A percentile compares a stretch with the other conserved stretches of the same genome.
Evolutionary conservation across 2,797 vertebrate species (phyloP).

Genomic region (Poecilia picta): DNA sequence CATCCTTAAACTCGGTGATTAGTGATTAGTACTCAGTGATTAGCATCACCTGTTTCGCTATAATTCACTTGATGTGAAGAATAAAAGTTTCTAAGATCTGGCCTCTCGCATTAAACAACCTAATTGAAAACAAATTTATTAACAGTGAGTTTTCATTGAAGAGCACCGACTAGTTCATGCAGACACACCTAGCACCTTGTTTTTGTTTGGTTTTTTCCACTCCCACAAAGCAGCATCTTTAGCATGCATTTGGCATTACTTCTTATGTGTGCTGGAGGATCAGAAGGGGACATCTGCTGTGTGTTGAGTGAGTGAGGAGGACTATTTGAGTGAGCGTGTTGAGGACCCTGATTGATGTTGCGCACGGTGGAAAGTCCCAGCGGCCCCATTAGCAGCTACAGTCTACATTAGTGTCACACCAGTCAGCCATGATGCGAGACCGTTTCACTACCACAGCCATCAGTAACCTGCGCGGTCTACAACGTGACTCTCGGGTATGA

Average conservation of each 20-base stretch:
- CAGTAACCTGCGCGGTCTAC: constrained; percentile 60
- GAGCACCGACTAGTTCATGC: constrained; percentile 7
- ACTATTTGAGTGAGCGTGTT: constrained; percentile 68
- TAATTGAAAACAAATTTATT: background rate
- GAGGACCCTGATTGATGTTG: constrained; percentile 78
- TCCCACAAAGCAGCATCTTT: constrained; percentile 68
- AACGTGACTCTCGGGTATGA: constrained; percentile 51
- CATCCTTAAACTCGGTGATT: background rate
- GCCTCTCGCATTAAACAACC: background rate
- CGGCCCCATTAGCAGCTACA: constrained; percentile 80
- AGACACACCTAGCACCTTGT: constrained; percentile 35
- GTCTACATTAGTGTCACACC: constrained; percentile 77
- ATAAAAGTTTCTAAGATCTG: background rate
- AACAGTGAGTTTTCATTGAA: background rate
- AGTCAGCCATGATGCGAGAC: constrained; percentile 62
- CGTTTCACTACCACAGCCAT: constrained; percentile 48
- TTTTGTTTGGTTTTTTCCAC: constrained; percentile 63
- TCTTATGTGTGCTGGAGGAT: constrained; percentile 55
- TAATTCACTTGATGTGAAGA: background rate
- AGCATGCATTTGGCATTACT: constrained; percentile 72
- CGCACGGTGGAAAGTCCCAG: constrained; percentile 69
- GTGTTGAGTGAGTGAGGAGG: constrained; percentile 74
- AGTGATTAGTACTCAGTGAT: too few species aligned
- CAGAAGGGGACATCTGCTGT: constrained; percentile 75
- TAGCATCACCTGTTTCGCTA: too few species aligned